These are phyloP conservation scores for Acanthurus tractus DNA, from an alignment of 2,797 vertebrate species.

Conservation along the genomic window DNA sequence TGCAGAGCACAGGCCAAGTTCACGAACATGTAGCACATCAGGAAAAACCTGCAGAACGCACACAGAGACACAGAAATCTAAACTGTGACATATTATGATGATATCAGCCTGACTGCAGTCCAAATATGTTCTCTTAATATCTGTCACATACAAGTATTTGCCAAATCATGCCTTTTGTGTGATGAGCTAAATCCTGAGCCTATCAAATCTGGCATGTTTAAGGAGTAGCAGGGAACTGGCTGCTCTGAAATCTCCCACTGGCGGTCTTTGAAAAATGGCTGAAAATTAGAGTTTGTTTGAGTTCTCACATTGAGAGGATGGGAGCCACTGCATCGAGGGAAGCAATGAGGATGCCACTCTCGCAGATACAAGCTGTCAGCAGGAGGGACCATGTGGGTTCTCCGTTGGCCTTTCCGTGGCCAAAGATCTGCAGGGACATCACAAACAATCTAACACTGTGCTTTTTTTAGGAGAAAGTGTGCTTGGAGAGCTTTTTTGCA, in stretches of 20 bases:
- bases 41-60: conserved; percentile 91
- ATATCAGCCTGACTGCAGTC: conserved; percentile 1
- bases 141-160: conserved; percentile 38
- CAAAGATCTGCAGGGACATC: conserved; percentile 90
- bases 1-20: conserved; percentile 97
- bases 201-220: conserved; percentile 52
- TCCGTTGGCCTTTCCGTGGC: conserved; percentile 96
- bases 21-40: conserved; percentile 99
- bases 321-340: conserved; percentile 96
- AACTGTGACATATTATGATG: background rate
- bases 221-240: conserved; percentile 36
- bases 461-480: background rate
- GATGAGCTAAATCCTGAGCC: conserved; percentile 43
- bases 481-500: background rate
- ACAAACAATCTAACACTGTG: conserved; percentile 2
- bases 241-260: conserved; percentile 49
- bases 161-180: background rate
- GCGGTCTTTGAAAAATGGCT: conserved; percentile 33
- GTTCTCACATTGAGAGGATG: conserved; percentile 96
- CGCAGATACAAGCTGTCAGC: conserved; percentile 96
- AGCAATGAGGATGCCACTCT: conserved; percentile 97
- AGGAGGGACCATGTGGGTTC: conserved; percentile 97
- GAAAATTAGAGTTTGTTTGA: conserved; percentile 29
- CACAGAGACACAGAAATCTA: conserved; percentile 11
- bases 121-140: conserved; percentile 16